Evolutionary conservation across 1,140 invertebrate species (phyloP), one percentile per base, ranked within the genome.

Genomic region (Drosophila virilis): DNA sequence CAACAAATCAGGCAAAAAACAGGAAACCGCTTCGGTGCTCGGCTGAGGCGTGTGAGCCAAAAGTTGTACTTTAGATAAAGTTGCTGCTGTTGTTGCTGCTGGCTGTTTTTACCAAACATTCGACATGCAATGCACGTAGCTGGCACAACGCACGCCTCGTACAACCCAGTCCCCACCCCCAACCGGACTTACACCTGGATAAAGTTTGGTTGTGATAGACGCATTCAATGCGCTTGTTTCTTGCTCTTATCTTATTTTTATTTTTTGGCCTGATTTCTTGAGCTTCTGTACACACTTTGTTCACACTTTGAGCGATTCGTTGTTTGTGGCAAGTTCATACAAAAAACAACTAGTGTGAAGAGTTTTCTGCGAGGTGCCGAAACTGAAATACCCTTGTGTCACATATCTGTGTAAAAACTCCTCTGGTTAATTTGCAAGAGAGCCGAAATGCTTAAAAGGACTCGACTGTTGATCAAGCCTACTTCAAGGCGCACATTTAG

Each of bases 11-110:
- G 60, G 73, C 45, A 70, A 64, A 75, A 75, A 72, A 59, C 60
- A 68, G 58, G 62, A 70, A 61, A 74, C 48, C 70, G 70, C 70
- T 73, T 60, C 45, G 57, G 28, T 33, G 6, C 35, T 37, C 28
- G n/a, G 22, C 22, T 22, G 55, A 13, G 48, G 45, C 28, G 35
- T 8, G 42, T 66, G 80, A 28, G 72, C 67, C 66, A 80, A 78
- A 83, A 84, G 61, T 85, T 81, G 79, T 82, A 70, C 80, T 84
- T 84, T 80, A 84, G 80, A 84, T 84, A 84, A 84, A 84, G 81
- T 84, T 84, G 77, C 77, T 75, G 74, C 60, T 77, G 74, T 73
- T 75, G 81, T 72, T 70, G 76, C 59, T 76, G 76, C 35, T 62
- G 50, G 59, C 42, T 81, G 80, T 80, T 83, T 83, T 78, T 84